Evolutionary conservation across 2,888 invertebrate genomes (phyloP), one percentile per base, ranked within the genome.

Genomic region (Conomelus anceps): DNA sequence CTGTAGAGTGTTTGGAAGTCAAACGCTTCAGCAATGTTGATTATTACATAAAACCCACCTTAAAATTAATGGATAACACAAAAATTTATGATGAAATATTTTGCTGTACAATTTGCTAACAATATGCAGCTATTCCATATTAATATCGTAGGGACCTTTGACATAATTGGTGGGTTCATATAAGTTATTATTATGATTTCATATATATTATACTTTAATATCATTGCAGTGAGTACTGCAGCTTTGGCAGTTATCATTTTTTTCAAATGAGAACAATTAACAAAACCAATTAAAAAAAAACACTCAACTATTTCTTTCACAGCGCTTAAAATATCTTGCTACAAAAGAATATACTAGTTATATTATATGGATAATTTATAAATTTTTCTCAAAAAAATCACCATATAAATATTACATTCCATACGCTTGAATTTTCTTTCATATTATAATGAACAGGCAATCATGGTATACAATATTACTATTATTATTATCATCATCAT

Each of bases 401-500:
- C n/a, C 63, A 63, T 63, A n/a, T 3, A 63, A 63, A n/a, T n/a
- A n/a, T 63, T n/a, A 63, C 63, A 63, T 63, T 63, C n/a, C 63
- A 63, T n/a, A 63, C 63, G 63, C 63, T 63, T 63, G 63, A n/a
- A n/a, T 63, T n/a, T 63, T 63, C 63, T n/a, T n/a, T n/a, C n/a
- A n/a, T n/a, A 84, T 84, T 23, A 86, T 23, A 86, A 86, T 86
- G n/a, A 24, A 24, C 24, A 86, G 86, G 86, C 86, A 86, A 86
- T 86, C 86, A 26, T 86, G 86, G 86, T 86, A 86, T 23, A 23
- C 63, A 63, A 63, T 63, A 63, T n/a, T 63, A 63, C 63, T 63
- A 63, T 63, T 63, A 63, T 63, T 63, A 63, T 63, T 63, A 63
- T 34, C 34, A 34, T 63, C 63, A n/a, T 63, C 63, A n/a, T 63